These are phyloP conservation scores for Anarhynchus alexandrinus DNA, from an alignment of 2,113 vertebrate genomes.

Conservation along the genomic window DNA sequence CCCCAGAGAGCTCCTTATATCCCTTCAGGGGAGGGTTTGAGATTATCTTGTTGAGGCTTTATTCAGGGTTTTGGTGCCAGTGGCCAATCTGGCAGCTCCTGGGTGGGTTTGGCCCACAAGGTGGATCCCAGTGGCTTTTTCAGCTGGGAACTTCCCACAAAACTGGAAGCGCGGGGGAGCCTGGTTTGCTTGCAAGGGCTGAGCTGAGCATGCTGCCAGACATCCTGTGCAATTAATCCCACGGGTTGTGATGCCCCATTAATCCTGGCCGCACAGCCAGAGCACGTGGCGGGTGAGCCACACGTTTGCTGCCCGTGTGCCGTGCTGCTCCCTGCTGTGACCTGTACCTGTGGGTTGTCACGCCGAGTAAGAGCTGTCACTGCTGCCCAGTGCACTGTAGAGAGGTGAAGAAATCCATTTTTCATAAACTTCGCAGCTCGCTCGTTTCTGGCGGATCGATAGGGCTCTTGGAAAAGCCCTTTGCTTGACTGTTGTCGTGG, in stretches of 20 bases:
- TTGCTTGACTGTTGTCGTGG: fast-evolving
- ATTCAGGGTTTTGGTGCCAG: background rate
- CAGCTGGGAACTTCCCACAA: background rate
- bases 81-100: background rate
- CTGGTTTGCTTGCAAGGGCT: background rate
- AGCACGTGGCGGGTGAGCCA: fast-evolving
- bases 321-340: background rate
- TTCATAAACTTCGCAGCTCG: background rate
- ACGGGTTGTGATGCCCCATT: background rate
- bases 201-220: background rate
- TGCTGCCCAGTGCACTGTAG: fast-evolving
- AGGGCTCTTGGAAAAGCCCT: background rate
- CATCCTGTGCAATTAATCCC: background rate
- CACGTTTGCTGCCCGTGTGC: fast-evolving
- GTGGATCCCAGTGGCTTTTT: background rate
- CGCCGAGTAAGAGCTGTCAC: background rate
- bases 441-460: fast-evolving
- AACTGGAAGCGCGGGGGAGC: background rate
- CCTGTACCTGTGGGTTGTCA: background rate
- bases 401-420: slow-evolving; percentile 7
- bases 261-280: background rate
- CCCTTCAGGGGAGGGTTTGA: background rate
- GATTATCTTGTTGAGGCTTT: background rate
- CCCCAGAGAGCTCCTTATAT: background rate
- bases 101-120: fast-evolving